Percentiles rank a stretch among this genome's conserved stretches.
Conservation (phyloP, 2,113 vertebrate species). For the Charina bottae region DNA sequence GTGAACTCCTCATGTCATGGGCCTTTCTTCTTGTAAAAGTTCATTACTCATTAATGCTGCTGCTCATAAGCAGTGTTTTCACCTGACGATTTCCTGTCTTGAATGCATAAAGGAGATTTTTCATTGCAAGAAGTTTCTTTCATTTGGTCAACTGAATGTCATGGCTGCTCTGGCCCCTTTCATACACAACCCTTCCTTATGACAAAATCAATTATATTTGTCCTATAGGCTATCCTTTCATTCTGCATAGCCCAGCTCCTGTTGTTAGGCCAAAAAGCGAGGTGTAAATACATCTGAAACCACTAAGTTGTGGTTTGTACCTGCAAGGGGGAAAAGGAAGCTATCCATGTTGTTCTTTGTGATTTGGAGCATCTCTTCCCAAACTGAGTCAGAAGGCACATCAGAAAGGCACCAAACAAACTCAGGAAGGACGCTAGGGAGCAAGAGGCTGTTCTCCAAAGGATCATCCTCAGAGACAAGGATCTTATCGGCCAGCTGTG, state of each 20-base stretch:
- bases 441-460: background rate
- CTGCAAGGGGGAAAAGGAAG: background rate
- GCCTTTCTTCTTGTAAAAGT: background rate
- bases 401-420: slow-evolving; percentile 22
- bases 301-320: background rate
- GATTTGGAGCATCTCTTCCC: background rate
- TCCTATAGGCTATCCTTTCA: no score
- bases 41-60: no score
- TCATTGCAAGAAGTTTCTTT: no score
- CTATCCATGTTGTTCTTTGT: background rate
- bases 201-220: no score
- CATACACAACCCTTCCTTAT: no score
- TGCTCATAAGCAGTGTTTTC: background rate
- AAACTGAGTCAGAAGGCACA: background rate
- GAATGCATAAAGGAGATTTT: no score
- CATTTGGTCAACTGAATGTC: no score
- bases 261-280: no score
- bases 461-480: background rate
- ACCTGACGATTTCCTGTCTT: background rate
- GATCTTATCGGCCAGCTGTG: background rate
- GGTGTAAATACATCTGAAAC: no score
- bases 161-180: no score
- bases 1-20: background rate
- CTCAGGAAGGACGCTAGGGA: background rate
- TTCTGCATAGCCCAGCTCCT: no score